Evolutionary conservation across 2,888 invertebrate species (phyloP).

Genomic region (Folsomia manolachei): DNA sequence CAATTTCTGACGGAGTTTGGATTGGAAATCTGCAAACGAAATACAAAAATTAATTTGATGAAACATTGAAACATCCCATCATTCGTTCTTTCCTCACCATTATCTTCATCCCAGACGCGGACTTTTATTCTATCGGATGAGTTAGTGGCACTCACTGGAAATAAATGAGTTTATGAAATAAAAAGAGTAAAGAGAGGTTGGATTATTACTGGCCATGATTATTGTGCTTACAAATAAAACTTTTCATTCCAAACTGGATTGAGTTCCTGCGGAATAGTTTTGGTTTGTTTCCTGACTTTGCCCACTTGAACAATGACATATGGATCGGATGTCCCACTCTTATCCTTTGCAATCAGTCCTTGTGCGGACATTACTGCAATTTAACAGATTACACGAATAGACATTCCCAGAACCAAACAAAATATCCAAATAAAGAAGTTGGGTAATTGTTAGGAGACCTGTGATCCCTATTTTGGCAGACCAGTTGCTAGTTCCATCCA

Average conservation of each 20-base stretch:
- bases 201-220: too few relatives aligned
- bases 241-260: slow-evolving; percentile 99
- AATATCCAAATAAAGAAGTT: too few relatives aligned
- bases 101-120: slow-evolving; percentile 99
- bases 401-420: neutral
- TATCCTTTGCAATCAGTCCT: slow-evolving; percentile 99
- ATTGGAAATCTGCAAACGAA: slow-evolving; percentile 98
- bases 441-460: too few relatives aligned
- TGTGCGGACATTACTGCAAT: slow-evolving; percentile 96
- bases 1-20: slow-evolving; percentile 92
- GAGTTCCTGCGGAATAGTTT: slow-evolving; percentile 98
- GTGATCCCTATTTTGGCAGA: slow-evolving; percentile 99
- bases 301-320: slow-evolving; percentile 99
- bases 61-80: too few relatives aligned
- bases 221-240: slow-evolving; percentile 99
- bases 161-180: slow-evolving; percentile 53
- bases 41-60: too few relatives aligned
- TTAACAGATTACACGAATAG: too few relatives aligned
- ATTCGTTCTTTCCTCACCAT: too few relatives aligned
- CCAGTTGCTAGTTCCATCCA: slow-evolving; percentile 99
- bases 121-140: slow-evolving; percentile 99
- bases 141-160: slow-evolving; percentile 94
- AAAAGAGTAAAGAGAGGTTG: neutral
- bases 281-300: slow-evolving; percentile 96
- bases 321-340: slow-evolving; percentile 99